Evolutionary conservation across 1,140 invertebrate species (phyloP).

Genomic region (Propsilocerus akamusi): DNA sequence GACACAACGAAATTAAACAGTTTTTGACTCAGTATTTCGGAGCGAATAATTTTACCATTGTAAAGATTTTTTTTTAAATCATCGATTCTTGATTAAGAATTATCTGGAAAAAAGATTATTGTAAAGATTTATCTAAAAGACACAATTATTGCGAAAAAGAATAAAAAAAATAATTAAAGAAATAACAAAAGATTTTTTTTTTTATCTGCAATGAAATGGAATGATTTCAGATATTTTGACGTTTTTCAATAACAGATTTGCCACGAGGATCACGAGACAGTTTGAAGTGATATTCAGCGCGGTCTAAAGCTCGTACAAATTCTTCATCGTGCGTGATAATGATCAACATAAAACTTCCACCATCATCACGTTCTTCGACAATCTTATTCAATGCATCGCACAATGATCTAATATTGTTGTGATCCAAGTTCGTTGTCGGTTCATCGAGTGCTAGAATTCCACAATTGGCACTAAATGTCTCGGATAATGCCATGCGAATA

Average conservation of each 20-base stretch:
- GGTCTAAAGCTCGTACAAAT: constrained; percentile 62
- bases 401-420: constrained; percentile 75
- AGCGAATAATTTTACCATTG: too few species aligned
- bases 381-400: constrained; percentile 63
- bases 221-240: background rate
- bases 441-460: constrained; percentile 93
- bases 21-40: too few species aligned
- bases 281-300: constrained; percentile 51
- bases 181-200: background rate
- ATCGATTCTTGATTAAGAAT: background rate
- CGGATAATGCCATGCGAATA: constrained; percentile 88
- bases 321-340: constrained; percentile 96
- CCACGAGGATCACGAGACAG: constrained; percentile 42
- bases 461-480: constrained; percentile 85
- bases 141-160: background rate
- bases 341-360: constrained; percentile 86
- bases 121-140: background rate
- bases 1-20: too few species aligned
- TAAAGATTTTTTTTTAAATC: too few species aligned
- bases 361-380: constrained; percentile 34
- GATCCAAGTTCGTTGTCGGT: constrained; percentile 95
- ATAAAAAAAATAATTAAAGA: background rate
- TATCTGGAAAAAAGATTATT: background rate
- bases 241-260: constrained; percentile 22
- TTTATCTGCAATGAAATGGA: background rate